Base-by-base conservation (phyloP, 2,113 vertebrate genomes). In the Microcebus jonahi region DNA sequence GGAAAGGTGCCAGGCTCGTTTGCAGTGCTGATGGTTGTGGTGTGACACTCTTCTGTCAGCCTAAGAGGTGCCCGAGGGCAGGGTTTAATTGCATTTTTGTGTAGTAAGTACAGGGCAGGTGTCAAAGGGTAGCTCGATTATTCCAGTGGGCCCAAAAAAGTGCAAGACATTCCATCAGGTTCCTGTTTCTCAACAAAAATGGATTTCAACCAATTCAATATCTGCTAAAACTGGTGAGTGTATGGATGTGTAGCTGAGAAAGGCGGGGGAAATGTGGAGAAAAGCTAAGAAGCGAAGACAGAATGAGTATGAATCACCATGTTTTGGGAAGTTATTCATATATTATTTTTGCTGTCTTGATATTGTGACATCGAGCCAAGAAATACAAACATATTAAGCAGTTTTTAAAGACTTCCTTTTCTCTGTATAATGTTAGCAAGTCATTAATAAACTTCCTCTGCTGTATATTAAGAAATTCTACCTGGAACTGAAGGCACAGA, bases 1-100 rank as follows among this genome's bases (percentile, higher is more conserved):
- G 61, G 79, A 80, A 6, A 79, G 25, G 34, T 31, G 81, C 55
- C 85, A 86, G 84, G 14, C 70, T 88, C 0, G 0, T 81, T 67
- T 45, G 42, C 14, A 29, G n/a, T 1, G 0, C 57, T 34, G 75
- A 67, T 34, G 85, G 50, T 23, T 68, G 42, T 63, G 39, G 53
- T n/a, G 27, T 94, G 93, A 96, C 88, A 86, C 55, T 75, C n/a
- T 55, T 11, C 3, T 34, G 55, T 82, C 93, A 68, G 85, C 45
- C 82, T 23, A 48, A 80, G 88, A 50, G 14, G 86, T 65, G 93
- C 95, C 95, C 0, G 17, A 96, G 85, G 88, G 77, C 73, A 93
- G 73, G 45, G 48, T 93, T 94, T 96, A 95, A 97, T 95, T 97
- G 91, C 73, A 21, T 53, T 82, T 91, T 89, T 92, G 85, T 86